phyloP scores from a whole-genome alignment of 2,113 vertebrate species.

The Pteropus alecto region DNA sequence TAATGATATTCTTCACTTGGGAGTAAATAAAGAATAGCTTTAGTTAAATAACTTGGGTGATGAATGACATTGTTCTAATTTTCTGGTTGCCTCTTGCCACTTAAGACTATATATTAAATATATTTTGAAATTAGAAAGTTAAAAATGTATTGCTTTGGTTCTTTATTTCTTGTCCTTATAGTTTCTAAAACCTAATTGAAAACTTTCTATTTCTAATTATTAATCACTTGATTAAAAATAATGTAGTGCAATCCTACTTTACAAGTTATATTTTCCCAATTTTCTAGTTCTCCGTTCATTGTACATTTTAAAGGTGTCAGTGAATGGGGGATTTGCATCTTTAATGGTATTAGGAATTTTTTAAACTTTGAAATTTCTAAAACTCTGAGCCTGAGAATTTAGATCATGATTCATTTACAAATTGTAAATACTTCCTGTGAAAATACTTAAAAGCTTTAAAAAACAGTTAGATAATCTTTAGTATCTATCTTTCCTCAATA shows the following conservation, averaged over 20 bases:
- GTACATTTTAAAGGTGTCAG: background rate
- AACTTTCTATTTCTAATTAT: background rate
- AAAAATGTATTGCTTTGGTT: background rate
- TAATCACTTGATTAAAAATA: constrained; percentile 3
- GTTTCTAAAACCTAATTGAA: background rate
- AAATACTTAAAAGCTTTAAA: background rate
- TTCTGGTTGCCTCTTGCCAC: background rate
- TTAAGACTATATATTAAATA: background rate
- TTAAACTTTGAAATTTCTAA: constrained; percentile 16
- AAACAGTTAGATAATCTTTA: background rate
- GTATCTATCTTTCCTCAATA: background rate
- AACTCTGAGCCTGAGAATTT: background rate
- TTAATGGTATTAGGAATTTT: background rate
- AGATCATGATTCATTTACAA: constrained; percentile 17
- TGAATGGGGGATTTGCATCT: background rate
- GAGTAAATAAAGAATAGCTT: background rate
- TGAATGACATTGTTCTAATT: background rate
- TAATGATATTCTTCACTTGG: background rate
- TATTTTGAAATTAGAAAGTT: background rate
- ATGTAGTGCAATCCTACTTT: background rate
- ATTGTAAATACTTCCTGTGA: constrained; percentile 14
- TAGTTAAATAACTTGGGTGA: background rate
- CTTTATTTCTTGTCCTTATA: background rate
- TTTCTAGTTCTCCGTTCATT: background rate
- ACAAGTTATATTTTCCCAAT: background rate